Base-by-base conservation (phyloP, 2,113 vertebrate species). In the Bettongia penicillata region DNA sequence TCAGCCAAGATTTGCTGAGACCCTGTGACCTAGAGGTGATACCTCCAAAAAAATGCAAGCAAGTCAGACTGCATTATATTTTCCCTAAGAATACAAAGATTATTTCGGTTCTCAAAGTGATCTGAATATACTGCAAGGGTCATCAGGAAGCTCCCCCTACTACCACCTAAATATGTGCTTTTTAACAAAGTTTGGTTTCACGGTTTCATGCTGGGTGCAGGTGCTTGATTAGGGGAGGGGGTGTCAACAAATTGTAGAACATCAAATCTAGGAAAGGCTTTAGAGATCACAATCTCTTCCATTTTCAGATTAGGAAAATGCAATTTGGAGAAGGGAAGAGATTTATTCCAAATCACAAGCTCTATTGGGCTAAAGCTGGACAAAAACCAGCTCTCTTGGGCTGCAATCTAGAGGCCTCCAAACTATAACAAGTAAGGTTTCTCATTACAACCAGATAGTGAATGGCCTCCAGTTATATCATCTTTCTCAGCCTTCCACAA, bases 11-110 rank as follows among this genome's bases (percentile, higher is more conserved):
- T 31, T 47, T 25, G 90, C 50, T 92, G 93, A 94, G 95, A 93
- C 91, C 51, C 92, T 16, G 23, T 89, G 92, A 97, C 61, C 94
- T 90, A 91, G 94, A 94, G 3, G 89, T 95, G 96, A 6, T 93
- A 95, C n/a, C 96, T 91, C 51, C 47, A 94, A 94, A 92, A 95
- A 95, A 95, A 92, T 92, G 90, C 37, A 77, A 16, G 94, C 37
- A 68, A 77, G 93, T 52, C 93, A 52, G 89, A 90, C 93, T 84
- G 3, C 24, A 25, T 52, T 37, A 26, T 26, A 51, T 43, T 93
- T 68, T 92, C 93, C n/a, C 3, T 22, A 37, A 92, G 89, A 77
- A 77, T 90, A 96, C 55, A 91, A 90, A 92, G 89, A 92, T 91
- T 3, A 10, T 28, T 68, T 52, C 52, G 57, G 84, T 26, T 48